Evolutionary conservation across 1,140 invertebrate genomes (phyloP).

Genomic region (Zaprionus camerounensis): DNA sequence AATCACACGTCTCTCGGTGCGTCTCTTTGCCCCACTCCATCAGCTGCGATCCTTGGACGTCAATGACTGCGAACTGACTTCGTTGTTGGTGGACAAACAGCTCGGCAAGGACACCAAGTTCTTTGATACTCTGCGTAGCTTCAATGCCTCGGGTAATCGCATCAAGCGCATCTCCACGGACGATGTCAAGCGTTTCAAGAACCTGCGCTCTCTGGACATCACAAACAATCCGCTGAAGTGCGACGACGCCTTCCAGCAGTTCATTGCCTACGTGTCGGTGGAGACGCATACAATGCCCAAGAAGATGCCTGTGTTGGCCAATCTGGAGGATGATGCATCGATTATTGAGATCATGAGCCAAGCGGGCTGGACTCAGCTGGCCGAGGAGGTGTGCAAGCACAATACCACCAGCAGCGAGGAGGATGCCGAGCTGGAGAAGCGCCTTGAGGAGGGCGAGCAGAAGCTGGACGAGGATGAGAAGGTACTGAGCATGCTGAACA

Average conservation of each 20-base stretch:
- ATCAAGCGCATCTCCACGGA: constrained; percentile 85
- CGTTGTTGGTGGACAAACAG: constrained; percentile 87
- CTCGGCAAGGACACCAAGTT: constrained; percentile 74
- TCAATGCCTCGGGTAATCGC: constrained; percentile 87
- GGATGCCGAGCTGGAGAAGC: constrained; percentile 73
- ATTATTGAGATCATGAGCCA: constrained; percentile 51
- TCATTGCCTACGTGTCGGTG: constrained; percentile 86
- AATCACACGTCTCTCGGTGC: constrained; percentile 87
- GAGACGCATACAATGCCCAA: constrained; percentile 85
- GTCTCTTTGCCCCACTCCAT: constrained; percentile 87
- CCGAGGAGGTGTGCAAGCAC: constrained; percentile 76
- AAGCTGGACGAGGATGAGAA: constrained; percentile 84
- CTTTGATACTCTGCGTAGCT: constrained; percentile 85
- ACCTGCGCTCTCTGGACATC: constrained; percentile 87
- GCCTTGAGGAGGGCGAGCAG: constrained; percentile 80
- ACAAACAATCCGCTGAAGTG: constrained; percentile 88
- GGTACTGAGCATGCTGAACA: constrained; percentile 70
- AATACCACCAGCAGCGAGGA: constrained; percentile 28
- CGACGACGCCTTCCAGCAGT: constrained; percentile 86
- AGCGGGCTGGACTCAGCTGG: constrained; percentile 69
- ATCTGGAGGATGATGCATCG: constrained; percentile 80
- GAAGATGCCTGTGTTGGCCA: constrained; percentile 84
- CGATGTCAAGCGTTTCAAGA: constrained; percentile 86
- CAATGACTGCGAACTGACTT: constrained; percentile 87
- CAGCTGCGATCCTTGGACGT: constrained; percentile 87